A percentile compares a stretch with the other conserved stretches of the same genome.
phyloP scores from a whole-genome alignment of 2,113 vertebrate species.

The Agelaius tricolor region DNA sequence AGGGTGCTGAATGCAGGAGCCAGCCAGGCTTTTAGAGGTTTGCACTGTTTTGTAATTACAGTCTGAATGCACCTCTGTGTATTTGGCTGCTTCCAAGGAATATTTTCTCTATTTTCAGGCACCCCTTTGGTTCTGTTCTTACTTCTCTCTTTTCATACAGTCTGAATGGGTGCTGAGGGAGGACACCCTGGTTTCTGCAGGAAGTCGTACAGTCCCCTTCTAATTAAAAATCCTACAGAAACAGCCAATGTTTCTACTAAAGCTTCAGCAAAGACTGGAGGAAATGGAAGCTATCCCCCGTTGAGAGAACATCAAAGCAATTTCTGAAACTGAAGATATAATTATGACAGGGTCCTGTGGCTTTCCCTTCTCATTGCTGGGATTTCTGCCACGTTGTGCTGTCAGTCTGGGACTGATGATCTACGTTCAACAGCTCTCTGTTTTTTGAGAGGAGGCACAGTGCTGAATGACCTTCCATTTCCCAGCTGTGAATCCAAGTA shows the following conservation, averaged over 20 bases:
- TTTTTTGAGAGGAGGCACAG: neutral
- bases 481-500: neutral
- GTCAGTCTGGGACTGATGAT: neutral
- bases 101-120: neutral
- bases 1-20: neutral
- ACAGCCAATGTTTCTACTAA: neutral
- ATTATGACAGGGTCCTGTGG: neutral
- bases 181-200: neutral
- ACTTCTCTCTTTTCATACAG: neutral
- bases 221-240: neutral
- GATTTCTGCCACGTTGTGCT: neutral
- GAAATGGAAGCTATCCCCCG: neutral
- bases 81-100: neutral
- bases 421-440: neutral
- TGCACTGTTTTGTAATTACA: neutral
- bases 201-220: accelerated
- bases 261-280: neutral
- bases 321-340: neutral
- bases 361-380: neutral
- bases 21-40: neutral
- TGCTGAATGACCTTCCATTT: neutral
- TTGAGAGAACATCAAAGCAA: neutral
- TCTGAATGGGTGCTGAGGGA: neutral
- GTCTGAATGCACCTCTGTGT: neutral
- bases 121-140: neutral